Evolutionary conservation across 2,888 invertebrate genomes (phyloP).

Genomic region (Cataglyphis cursor): DNA sequence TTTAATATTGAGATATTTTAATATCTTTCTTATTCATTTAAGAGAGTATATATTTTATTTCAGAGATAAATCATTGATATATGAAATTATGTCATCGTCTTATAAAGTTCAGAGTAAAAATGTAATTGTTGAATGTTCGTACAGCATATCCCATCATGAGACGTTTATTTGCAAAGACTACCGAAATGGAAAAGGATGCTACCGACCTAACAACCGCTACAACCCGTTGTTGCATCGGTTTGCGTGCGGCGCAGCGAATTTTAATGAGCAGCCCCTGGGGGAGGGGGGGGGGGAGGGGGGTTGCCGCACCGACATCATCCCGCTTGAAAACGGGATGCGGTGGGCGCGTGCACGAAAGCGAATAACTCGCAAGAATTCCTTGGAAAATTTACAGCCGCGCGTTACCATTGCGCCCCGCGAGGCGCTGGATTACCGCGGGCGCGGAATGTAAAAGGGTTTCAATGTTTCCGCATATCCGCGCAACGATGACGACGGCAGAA

Average conservation of each 20-base stretch:
- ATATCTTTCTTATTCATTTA: not conserved
- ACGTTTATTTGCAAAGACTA: slow-evolving; percentile 7
- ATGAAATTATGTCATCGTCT: not conserved
- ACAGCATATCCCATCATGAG: not conserved
- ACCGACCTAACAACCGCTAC: slow-evolving; percentile 9
- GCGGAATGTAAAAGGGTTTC: slow-evolving; percentile 73
- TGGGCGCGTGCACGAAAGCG: slow-evolving; percentile 44
- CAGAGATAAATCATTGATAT: not conserved
- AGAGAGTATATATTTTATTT: not conserved
- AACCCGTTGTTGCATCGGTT: slow-evolving; percentile 33
- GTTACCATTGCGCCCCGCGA: slow-evolving; percentile 56
- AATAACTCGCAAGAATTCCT: slow-evolving; percentile 66
- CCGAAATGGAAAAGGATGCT: slow-evolving; percentile 27
- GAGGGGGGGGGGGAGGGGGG: not conserved
- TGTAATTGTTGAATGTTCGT: slow-evolving; percentile 8
- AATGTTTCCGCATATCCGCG: slow-evolving; percentile 68
- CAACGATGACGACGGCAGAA: slow-evolving; percentile 58
- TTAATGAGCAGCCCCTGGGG: slow-evolving; percentile 40
- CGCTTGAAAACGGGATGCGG: slow-evolving; percentile 36
- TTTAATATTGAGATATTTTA: not conserved
- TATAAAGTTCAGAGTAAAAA: not conserved
- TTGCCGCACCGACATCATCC: slow-evolving; percentile 30
- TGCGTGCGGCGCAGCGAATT: slow-evolving; percentile 41
- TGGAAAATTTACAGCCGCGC: slow-evolving; percentile 66
- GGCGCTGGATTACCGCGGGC: slow-evolving; percentile 64